Evolutionary conservation across 2,888 invertebrate genomes (phyloP), one percentile per base, ranked within the genome.

Genomic region (Zeuzera pyrina): DNA sequence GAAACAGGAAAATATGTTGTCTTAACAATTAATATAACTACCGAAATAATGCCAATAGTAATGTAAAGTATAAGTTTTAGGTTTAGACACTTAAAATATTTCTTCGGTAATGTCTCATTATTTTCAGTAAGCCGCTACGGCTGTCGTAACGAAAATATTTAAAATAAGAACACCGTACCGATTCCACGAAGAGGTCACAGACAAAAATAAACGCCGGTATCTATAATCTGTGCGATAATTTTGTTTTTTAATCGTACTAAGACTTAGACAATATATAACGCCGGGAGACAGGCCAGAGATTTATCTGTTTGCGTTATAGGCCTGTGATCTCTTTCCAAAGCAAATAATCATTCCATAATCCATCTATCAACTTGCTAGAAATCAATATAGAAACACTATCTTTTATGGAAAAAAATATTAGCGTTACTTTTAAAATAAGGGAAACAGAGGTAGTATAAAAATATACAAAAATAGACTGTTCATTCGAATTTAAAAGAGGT

Each of bases 381-480:
- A 68, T 61, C 63, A 67, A 61, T 51, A 52, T 44, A 58, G 54
- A 60, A 25, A 11, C 13, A 12, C 12, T 25, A 25, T 25, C 10
- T 6, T 8, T n/a, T 25, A 5, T 22, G 12, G 22, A 8, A 22
- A 8, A 23, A 15, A 25, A 25, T 25, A 25, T 25, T 25, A 3
- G 4, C 8, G 11, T 25, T 12, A n/a, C n/a, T n/a, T n/a, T n/a
- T n/a, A n/a, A n/a, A n/a, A n/a, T n/a, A n/a, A n/a, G n/a, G n/a
- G n/a, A n/a, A n/a, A n/a, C n/a, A 10, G 25, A 13, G 11, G 12
- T 25, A 25, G 25, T 25, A 13, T 25, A 25, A 55, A 42, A 49
- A 44, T 47, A 49, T 46, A 47, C 49, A 39, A 37, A 39, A 55
- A 57, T 57, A 62, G 60, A 56, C 57, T 57, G 62, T 51, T 27